These are phyloP conservation scores for Pristionchus entomophagus DNA, from an alignment of 2,888 invertebrate genomes.

Conservation along the genomic window DNA sequence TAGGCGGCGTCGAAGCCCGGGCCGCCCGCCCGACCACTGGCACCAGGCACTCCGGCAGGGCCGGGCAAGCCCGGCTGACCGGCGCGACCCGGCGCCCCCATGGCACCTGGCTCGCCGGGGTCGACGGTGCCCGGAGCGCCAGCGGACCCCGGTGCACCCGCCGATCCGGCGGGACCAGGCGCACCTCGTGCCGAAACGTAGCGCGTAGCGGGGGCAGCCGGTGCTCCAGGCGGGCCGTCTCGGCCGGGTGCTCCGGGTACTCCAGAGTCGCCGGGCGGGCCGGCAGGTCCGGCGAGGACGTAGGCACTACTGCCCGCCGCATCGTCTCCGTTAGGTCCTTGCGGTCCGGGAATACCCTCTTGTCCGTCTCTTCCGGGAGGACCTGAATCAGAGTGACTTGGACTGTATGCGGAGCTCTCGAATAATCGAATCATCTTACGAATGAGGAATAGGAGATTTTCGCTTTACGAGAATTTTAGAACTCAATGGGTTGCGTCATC, in stretches of 20 bases:
- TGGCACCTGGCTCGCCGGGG: not conserved
- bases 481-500: too few relatives aligned
- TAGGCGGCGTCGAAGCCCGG: not conserved
- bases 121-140: not conserved
- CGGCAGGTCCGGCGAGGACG: not conserved
- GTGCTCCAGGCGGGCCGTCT: not conserved
- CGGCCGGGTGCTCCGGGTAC: not conserved
- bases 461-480: too few relatives aligned
- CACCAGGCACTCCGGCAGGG: not conserved
- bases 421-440: not conserved
- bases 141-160: not conserved
- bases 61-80: not conserved
- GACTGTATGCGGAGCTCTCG: not conserved
- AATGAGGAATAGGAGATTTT: not conserved
- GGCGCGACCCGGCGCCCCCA: not conserved
- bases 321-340: slow-evolving; percentile 12
- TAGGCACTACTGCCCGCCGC: not conserved
- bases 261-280: slow-evolving; percentile 11
- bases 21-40: not conserved
- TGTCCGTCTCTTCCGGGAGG: slow-evolving; percentile 2
- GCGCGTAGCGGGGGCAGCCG: not conserved
- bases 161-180: slow-evolving; percentile 4
- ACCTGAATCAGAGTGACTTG: not conserved
- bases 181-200: not conserved
- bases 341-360: slow-evolving; percentile 36